Evolutionary conservation across 2,888 invertebrate genomes (phyloP), one percentile per base, ranked within the genome.

Genomic region (Amiota communis): DNA sequence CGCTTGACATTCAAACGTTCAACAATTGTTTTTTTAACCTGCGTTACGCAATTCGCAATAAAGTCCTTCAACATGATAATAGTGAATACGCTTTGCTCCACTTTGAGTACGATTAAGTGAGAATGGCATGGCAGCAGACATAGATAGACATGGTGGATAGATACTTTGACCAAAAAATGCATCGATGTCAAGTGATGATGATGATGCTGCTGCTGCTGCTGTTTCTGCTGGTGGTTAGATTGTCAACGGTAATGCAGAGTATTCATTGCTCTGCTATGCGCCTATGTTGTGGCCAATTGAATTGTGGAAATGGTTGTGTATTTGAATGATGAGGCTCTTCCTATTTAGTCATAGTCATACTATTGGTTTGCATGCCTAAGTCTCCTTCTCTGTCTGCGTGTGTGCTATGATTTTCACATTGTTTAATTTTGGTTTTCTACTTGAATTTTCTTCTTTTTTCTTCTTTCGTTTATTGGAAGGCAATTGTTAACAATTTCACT

Each of bases 61-160:
- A 53, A 53, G 53, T 53, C 53, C 53, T 53, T 53, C 53, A 53
- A n/a, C 53, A 53, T 53, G 53, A n/a, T n/a, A 53, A 53, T 51
- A 51, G 51, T 51, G 51, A 51, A 13, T 53, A 12, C 13, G 53
- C 53, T n/a, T n/a, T 36, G 36, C 36, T 36, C 36, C 36, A 6
- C 8, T 36, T 36, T 36, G 36, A 36, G 36, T 36, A 36, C 36
- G 36, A 36, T 36, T 36, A 36, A 36, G 36, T 36, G 36, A 36
- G 36, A 36, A 36, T 36, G 36, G 36, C 2, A 36, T 36, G 36
- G 36, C 36, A 23, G 23, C 23, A 36, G 36, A 36, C 36, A 36
- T 36, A 6, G 36, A 36, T 2, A 36, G 36, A 36, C 36, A 36
- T 36, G 36, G 36, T 36, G 36, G 6, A 36, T 36, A 6, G 36